Evolutionary conservation across 2,888 invertebrate genomes (phyloP).

Genomic region (Microplitis manilae): DNA sequence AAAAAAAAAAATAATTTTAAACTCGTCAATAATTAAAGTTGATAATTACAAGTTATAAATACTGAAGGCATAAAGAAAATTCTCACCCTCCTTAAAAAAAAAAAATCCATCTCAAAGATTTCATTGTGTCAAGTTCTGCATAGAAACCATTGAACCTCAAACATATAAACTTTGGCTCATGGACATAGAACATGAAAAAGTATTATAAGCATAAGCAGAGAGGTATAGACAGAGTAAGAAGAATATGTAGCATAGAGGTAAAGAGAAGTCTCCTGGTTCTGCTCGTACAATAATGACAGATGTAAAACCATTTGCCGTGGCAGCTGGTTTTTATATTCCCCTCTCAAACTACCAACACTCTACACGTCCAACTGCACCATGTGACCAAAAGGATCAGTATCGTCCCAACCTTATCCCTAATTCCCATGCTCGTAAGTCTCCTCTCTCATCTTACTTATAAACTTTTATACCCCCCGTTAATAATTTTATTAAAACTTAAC

Average conservation of each 20-base stretch:
- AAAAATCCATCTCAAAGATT: not conserved
- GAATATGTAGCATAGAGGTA: not conserved
- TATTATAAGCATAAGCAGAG: not conserved
- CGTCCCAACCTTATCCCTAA: conserved; percentile 1
- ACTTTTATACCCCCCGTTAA: not conserved
- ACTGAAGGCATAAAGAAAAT: not conserved
- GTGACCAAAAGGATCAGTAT: conserved; percentile 14
- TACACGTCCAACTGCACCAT: conserved; percentile 36
- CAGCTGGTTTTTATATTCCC: conserved; percentile 58
- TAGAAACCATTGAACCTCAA: conserved; percentile 41
- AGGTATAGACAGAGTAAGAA: not conserved
- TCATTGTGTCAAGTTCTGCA: not conserved
- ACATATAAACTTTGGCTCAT: conserved; percentile 45
- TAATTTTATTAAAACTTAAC: not conserved
- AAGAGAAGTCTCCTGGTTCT: too few relatives aligned
- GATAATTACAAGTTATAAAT: not conserved
- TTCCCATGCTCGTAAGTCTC: not conserved
- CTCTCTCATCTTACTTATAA: not conserved
- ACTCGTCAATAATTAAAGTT: not conserved
- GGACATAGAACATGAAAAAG: not conserved
- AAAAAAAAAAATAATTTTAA: not conserved
- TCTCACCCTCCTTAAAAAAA: not conserved
- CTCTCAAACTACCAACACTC: conserved; percentile 30
- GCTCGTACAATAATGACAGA: conserved; percentile 57
- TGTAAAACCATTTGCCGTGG: conserved; percentile 67